Evolutionary conservation across 1,140 invertebrate species (phyloP), one percentile per base, ranked within the genome.

Genomic region (Neuroterus valhalla): DNA sequence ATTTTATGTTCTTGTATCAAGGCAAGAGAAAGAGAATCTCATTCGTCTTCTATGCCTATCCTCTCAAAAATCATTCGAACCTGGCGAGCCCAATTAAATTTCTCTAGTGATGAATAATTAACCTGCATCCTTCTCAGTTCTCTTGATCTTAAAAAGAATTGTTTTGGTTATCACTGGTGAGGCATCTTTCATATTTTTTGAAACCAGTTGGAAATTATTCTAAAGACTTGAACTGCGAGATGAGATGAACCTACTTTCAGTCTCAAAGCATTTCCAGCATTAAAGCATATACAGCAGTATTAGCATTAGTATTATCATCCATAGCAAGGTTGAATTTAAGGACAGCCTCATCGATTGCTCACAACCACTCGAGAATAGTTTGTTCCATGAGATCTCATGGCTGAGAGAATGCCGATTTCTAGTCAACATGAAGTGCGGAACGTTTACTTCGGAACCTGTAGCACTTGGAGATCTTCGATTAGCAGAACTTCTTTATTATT

Each of bases 381-480:
- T 50, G 1, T 50, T 1, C 48, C 48, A 50, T 10, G 19, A 10
- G 6, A 21, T 17, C 19, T 50, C 19, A 50, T 21, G 15, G 3
- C 6, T 17, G 4, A 50, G 48, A 8, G 5, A 48, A 17, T 5
- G 46, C n/a, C 2, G 14, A 1, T 1, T 19, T 15, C 19, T 19
- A 50, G 2, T 50, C 17, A 17, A 50, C 4, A 19, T 17, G 19
- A 8, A 21, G 17, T n/a, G 0, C 48, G 19, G 0, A 15, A 50
- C 0, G 17, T 19, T 50, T 50, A 5, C 48, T n/a, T 19, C 8
- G 44, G 81, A 84, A 6, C 78, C 82, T 3, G 80, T n/a, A n/a
- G n/a, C n/a, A n/a, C n/a, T n/a, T n/a, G n/a, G n/a, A n/a, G n/a
- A n/a, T n/a, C n/a, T n/a, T n/a, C n/a, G n/a, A n/a, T n/a, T n/a